Evolutionary conservation across 2,113 vertebrate species (phyloP), one percentile per base, ranked within the genome.

Genomic region (Centropristis striata): DNA sequence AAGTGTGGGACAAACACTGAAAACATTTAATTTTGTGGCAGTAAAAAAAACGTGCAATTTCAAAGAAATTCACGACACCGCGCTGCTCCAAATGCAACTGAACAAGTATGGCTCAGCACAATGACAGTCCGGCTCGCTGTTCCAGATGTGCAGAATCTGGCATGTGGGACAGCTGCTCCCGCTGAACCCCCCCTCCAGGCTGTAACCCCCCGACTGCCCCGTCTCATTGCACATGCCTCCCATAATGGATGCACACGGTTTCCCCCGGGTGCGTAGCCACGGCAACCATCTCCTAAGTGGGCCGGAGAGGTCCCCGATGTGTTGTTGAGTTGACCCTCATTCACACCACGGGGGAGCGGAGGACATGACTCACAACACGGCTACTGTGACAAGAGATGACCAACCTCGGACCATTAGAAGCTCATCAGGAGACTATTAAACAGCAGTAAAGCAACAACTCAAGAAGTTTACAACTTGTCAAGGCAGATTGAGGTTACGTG

Each of bases 251-350:
- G 88, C 76, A 71, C 90, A 81, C n/a, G 16, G 50, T 20, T 32
- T 2, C 76, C 92, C 83, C 71, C 4, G 2, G 88, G 83, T 68
- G 20, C 13, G 81, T 94, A 71, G 80, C 80, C 90, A 92, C 60
- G 73, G 90, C 81, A 94, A 94, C 93, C 44, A 4, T 16, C 72
- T 82, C 75, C 75, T 83, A 87, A 90, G 60, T 88, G 88, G 86
- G 89, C 72, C 27, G 67, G 74, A 78, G 80, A 85, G 84, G 83
- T 85, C 73, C 64, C 57, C 18, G 63, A 71, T 63, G 69, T 36
- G 55, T 55, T 80, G 27, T 67, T 21, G 73, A 78, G 58, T 7
- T 86, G 88, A 91, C 85, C 87, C 88, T 85, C 11, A 81, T 82
- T 91, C 79, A 79, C 83, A 71, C 76, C 81, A 73, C 28, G 4